Evolutionary conservation across 30 jellyfish, hydroid and myxozoan genomes (phyloP).

Genomic region (Rhopilema esculentum): DNA sequence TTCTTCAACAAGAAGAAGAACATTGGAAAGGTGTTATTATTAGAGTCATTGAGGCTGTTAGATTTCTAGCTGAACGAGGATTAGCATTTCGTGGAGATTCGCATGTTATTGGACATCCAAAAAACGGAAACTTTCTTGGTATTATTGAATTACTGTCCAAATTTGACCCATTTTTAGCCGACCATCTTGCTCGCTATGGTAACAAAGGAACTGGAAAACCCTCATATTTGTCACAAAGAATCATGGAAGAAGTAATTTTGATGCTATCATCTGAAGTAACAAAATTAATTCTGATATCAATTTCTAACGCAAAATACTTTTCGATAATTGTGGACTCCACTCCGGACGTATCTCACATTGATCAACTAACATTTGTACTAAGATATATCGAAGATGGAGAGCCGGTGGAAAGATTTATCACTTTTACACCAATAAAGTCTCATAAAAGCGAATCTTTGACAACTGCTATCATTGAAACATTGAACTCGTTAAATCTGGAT

Average conservation of each 20-base stretch:
- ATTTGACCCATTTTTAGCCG: constrained; percentile 62
- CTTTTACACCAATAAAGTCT: constrained; percentile 39
- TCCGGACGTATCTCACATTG: constrained; percentile 72
- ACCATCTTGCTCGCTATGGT: constrained; percentile 42
- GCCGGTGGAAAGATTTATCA: constrained; percentile 67
- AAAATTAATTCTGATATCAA: constrained; percentile 6
- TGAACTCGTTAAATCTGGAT: constrained; percentile 50
- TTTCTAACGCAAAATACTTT: constrained; percentile 41
- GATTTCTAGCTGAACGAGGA: constrained; percentile 64
- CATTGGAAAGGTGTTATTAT: constrained; percentile 52
- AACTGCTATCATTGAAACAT: constrained; percentile 31
- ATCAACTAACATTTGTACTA: constrained; percentile 45
- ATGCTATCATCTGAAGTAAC: constrained; percentile 28
- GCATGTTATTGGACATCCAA: constrained; percentile 48
- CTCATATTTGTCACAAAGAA: constrained; percentile 37
- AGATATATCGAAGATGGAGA: constrained; percentile 40
- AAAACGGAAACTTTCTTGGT: constrained; percentile 67
- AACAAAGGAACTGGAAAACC: constrained; percentile 49
- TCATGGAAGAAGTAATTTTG: constrained; percentile 49
- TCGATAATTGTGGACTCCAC: constrained; percentile 73
- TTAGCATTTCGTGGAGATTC: constrained; percentile 59
- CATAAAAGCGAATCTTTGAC: constrained; percentile 58
- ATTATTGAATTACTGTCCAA: constrained; percentile 50
- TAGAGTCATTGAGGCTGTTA: constrained; percentile 46
- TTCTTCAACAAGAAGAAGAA: constrained; percentile 34